Percentiles rank a stretch among this genome's conserved stretches.
These are phyloP conservation scores for Aethes cnicana DNA, from an alignment of 2,888 invertebrate genomes.

Conservation along the genomic window DNA sequence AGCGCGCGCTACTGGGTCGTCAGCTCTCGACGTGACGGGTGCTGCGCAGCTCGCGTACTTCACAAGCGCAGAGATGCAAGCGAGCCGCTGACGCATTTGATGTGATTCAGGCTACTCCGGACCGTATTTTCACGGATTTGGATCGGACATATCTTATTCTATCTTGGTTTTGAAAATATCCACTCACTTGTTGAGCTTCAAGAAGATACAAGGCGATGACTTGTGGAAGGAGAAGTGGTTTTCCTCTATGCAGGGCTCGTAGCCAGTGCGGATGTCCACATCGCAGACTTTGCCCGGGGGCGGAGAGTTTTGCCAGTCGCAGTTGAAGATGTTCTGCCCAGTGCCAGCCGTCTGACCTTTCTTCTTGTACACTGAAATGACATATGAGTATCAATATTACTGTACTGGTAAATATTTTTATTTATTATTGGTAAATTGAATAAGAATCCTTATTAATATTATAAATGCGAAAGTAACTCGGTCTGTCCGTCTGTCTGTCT, in stretches of 20 bases:
- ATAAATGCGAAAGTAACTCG: no score
- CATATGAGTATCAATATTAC: not conserved
- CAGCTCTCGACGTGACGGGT: no score
- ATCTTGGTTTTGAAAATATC: no score
- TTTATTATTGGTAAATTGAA: not conserved
- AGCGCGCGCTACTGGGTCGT: no score
- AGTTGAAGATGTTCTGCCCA: slow-evolving; percentile 88
- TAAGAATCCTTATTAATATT: no score
- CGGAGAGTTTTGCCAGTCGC: slow-evolving; percentile 86
- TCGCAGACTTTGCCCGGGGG: slow-evolving; percentile 91
- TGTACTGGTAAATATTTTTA: not conserved
- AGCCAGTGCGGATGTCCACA: slow-evolving; percentile 88
- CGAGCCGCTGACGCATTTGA: no score
- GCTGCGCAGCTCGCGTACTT: no score
- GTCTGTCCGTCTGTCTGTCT: no score
- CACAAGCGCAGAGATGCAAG: no score
- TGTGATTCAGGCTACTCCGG: no score
- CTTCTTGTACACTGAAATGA: slow-evolving; percentile 85
- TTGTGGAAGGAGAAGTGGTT: slow-evolving; percentile 95
- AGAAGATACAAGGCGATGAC: slow-evolving; percentile 95
- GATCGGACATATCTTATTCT: no score
- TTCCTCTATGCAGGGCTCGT: slow-evolving; percentile 91
- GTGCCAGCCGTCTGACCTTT: slow-evolving; percentile 88
- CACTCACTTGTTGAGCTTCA: slow-evolving; percentile 92
- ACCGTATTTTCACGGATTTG: no score